Evolutionary conservation across 2,888 invertebrate genomes (phyloP), one percentile per base, ranked within the genome.

Genomic region (Acanthacorydalis orientalis): DNA sequence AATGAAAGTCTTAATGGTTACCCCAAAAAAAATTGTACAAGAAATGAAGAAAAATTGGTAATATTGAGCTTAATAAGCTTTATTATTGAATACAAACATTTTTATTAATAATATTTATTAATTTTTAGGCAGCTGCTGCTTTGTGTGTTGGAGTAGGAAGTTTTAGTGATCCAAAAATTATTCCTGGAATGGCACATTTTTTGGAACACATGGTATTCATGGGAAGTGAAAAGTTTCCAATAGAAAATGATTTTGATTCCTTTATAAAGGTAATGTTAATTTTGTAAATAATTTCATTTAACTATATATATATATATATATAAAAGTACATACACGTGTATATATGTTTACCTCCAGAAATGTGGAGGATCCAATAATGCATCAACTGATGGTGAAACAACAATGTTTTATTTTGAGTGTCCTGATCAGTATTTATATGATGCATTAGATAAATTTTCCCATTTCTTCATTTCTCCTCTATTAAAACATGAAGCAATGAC

Each of bases 161-260:
- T 57, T 89, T 85, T 65, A 81, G 81, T 57, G 87, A 89, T 64
- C 87, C 87, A 0, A 64, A 69, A 7, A 72, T 74, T 56, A 78
- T 87, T 48, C 85, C 81, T 54, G 89, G 89, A 0, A 63, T 89
- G 61, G 85, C 88, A 1, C 89, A 89, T 63, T 88, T 89, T 61
- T 70, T 89, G 3, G 89, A 89, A 57, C 89, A 89, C 62, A 88
- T 93, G 91, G 83, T 93, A 16, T 93, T 91, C 60, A 92, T 92
- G 91, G 93, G 92, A 33, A 90, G 88, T 54, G 75, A 83, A 58
- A 91, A 89, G 60, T 92, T 82, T 62, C 88, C 84, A 8, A 73
- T 77, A 60, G 91, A 92, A 67, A 89, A 89, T 63, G 82, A 80
- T 53, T 86, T 88, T 58, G 87, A 88, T 66, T 69, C 82, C 1